phyloP scores from a whole-genome alignment of 2,797 vertebrate species.

The Myripristis jacobus region DNA sequence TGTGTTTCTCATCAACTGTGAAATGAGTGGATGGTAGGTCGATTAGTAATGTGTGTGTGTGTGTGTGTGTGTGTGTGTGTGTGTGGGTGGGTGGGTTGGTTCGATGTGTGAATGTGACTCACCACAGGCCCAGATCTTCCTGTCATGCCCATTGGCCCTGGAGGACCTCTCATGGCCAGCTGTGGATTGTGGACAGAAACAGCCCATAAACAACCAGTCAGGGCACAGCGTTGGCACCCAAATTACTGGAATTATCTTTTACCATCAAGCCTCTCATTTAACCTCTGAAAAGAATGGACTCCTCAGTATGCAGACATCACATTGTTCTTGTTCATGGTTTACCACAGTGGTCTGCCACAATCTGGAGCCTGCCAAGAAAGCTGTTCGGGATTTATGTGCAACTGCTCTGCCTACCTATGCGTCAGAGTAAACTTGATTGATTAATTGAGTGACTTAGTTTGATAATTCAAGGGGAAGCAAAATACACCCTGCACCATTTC shows the following conservation, averaged over 20 bases:
- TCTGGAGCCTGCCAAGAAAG: constrained; percentile 40
- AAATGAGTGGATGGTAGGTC: constrained; percentile 20
- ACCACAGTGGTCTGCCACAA: constrained; percentile 48
- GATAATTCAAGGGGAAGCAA: constrained; percentile 24
- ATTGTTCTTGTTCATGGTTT: constrained; percentile 50
- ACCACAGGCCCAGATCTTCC: constrained; percentile 97
- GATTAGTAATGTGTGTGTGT: background rate
- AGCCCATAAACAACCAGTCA: constrained; percentile 41
- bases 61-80: constrained; percentile 6
- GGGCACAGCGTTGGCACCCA: constrained; percentile 7
- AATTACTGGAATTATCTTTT: too few species aligned
- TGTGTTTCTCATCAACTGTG: constrained; percentile 45
- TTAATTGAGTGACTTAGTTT: constrained; percentile 24
- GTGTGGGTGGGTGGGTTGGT: constrained; percentile 2
- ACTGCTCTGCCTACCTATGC: background rate
- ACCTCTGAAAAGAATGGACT: background rate
- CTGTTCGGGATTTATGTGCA: constrained; percentile 49
- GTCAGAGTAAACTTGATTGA: constrained; percentile 5
- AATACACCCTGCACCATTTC: background rate
- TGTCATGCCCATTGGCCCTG: constrained; percentile 92
- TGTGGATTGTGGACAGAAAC: constrained; percentile 73
- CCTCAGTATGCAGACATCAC: constrained; percentile 37
- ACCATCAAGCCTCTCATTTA: constrained; percentile 1
- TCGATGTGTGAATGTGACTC: constrained; percentile 69
- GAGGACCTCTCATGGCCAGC: constrained; percentile 93